These are phyloP conservation scores for Varanus salvator DNA, from an alignment of 2,113 vertebrate species.

Conservation along the genomic window DNA sequence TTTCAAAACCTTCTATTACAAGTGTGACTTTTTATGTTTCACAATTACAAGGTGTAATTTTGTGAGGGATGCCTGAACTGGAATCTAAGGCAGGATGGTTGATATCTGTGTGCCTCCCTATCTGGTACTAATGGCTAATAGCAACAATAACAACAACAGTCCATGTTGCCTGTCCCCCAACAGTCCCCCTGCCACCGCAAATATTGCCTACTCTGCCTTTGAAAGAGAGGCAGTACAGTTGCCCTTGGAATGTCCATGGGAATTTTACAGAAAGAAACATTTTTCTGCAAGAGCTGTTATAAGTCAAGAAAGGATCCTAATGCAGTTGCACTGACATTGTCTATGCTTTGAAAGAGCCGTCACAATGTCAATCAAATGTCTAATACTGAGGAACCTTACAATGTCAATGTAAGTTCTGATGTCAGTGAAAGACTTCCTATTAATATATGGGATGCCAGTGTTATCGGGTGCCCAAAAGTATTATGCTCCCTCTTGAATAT, in stretches of 20 bases:
- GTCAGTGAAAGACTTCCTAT: constrained; percentile 73
- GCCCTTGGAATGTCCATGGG: constrained; percentile 73
- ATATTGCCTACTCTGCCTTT: constrained; percentile 32
- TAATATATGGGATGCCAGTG: constrained; percentile 71
- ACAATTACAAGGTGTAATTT: neutral
- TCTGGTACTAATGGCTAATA: neutral
- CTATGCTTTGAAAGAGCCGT: constrained; percentile 77
- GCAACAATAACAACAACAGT: constrained; percentile 7
- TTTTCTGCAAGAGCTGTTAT: constrained; percentile 60
- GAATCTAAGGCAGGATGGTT: neutral
- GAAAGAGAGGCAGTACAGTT: constrained; percentile 45
- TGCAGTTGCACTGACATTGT: constrained; percentile 69
- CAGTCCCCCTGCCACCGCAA: constrained; percentile 37
- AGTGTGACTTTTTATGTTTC: too few relatives aligned
- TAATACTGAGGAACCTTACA: constrained; percentile 67
- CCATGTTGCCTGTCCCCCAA: constrained; percentile 27
- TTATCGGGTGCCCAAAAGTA: constrained; percentile 63
- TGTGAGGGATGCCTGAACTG: neutral
- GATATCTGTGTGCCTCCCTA: neutral
- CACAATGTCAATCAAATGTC: constrained; percentile 78
- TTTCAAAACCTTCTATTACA: neutral
- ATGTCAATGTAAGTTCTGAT: constrained; percentile 70
- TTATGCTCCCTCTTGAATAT: constrained; percentile 63
- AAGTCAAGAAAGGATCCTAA: constrained; percentile 72
- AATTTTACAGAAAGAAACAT: constrained; percentile 58